Evolutionary conservation across 2,888 invertebrate species (phyloP), one percentile per base, ranked within the genome.

Genomic region (Hydrotaea diabolus): DNA sequence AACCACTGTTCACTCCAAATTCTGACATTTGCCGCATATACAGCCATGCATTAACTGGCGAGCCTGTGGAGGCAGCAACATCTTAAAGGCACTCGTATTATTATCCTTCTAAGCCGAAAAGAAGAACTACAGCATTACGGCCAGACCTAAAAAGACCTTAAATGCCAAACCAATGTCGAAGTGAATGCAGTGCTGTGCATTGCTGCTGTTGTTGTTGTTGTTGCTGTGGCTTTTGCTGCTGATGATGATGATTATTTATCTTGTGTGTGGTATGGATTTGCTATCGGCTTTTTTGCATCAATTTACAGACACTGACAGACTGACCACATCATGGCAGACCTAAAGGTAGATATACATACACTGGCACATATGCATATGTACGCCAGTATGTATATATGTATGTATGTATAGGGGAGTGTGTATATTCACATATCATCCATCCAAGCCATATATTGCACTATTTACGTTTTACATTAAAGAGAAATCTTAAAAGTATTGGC

Each of bases 211-310:
- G 39, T 39, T 53, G 53, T 19, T 53, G 53, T 3, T 53, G 53
- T 2, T 7, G 53, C 19, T 55, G 55, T 55, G 55, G n/a, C 15
- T 49, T 2, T 13, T 19, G 53, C 8, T n/a, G 55, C 21, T 11
- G 59, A 23, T 15, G 59, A 26, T 23, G 59, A 80, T 72, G 77
- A 84, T 80, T 80, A 80, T 78, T 84, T 66, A 75, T 77, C 64
- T 84, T 84, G 80, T 84, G 83, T 84, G 83, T 80, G 83, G 83
- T 71, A 75, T 72, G 75, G 13, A 26, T 55, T 23, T 59, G 59
- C 59, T 59, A 59, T 59, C 59, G 59, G 59, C 59, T 26, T 26
- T 59, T 59, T 59, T 59, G 59, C 59, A 59, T 59, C 59, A 59
- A 59, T 59, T 59, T 59, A 26, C 59, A 59, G 26, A 59, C 49